phyloP scores from a whole-genome alignment of 2,113 vertebrate species.

The Gymnobelideus leadbeateri region DNA sequence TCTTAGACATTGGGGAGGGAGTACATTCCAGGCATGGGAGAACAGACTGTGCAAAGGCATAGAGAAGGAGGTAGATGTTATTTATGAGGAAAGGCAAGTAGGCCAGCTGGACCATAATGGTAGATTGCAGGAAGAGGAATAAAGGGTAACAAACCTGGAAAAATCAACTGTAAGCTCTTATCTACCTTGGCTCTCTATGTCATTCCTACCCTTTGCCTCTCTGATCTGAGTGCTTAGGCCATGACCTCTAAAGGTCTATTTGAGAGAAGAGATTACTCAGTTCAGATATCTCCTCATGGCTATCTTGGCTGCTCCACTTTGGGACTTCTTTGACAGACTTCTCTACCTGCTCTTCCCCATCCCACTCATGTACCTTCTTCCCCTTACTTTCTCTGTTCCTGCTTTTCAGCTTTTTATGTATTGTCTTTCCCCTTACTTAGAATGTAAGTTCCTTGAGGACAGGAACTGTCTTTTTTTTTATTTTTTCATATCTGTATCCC shows the following conservation, averaged over 20 bases:
- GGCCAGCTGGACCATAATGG: neutral
- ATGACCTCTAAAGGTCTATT: neutral
- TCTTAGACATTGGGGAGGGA: no score
- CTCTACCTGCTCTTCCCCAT: neutral
- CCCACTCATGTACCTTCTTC: neutral
- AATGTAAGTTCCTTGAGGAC: neutral
- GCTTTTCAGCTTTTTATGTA: neutral
- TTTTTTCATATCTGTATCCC: neutral
- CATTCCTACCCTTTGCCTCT: neutral
- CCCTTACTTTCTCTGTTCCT: neutral
- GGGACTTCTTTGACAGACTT: neutral
- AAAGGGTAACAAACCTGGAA: neutral
- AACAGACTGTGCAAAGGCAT: no score
- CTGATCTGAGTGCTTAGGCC: neutral
- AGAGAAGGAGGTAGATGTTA: neutral
- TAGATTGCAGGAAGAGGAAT: neutral
- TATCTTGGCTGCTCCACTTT: neutral
- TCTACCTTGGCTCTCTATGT: neutral
- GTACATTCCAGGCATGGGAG: neutral
- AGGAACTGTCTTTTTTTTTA: neutral
- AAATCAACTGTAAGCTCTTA: neutral
- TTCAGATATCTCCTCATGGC: neutral
- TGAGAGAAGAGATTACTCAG: neutral
- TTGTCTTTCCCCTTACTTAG: neutral
- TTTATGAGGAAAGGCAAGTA: neutral